Evolutionary conservation across 2,113 vertebrate species (phyloP), one percentile per base, ranked within the genome.

Genomic region (Gobius niger): DNA sequence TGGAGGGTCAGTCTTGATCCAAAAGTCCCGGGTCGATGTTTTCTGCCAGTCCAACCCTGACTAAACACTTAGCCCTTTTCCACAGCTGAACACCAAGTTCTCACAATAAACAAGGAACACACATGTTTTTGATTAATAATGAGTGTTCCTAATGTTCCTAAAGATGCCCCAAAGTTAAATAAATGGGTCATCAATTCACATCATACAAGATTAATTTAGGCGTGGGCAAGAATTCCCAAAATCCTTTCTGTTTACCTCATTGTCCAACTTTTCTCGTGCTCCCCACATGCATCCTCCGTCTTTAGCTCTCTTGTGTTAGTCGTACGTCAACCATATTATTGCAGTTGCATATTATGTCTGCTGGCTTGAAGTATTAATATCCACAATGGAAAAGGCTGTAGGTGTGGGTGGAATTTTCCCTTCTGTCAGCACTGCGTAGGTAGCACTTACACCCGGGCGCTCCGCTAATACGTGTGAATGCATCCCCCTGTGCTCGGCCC

Each of bases 361-460:
- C 42, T 67, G 78, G 78, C 83, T 88, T 78, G 81, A 80, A 80
- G 74, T 76, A 78, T 86, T 85, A 82, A 87, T 80, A 81, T 56
- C 78, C 84, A 80, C 19, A n/a, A 63, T 65, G 42, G 70, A 64
- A 54, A 12, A 54, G 14, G 9, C 66, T 41, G 16, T 15, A 78
- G 72, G 81, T 50, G 67, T 78, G 52, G 79, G 81, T 62, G 68
- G 81, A 73, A 72, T 85, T 88, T 88, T 81, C 53, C 81, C 77
- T 82, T 84, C 81, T 64, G 87, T 91, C 90, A 92, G 91, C 91
- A 89, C 50, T 74, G 81, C 53, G 72, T 78, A 84, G 90, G 84
- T 86, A 86, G 68, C 41, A 44, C 68, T 82, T 47, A 13, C 66
- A 77, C 83, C 14, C 42, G 40, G 42, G 70, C 59, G 19, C 67